Base-by-base conservation (phyloP, 2,888 invertebrate species). In the Pollenia labialis region DNA sequence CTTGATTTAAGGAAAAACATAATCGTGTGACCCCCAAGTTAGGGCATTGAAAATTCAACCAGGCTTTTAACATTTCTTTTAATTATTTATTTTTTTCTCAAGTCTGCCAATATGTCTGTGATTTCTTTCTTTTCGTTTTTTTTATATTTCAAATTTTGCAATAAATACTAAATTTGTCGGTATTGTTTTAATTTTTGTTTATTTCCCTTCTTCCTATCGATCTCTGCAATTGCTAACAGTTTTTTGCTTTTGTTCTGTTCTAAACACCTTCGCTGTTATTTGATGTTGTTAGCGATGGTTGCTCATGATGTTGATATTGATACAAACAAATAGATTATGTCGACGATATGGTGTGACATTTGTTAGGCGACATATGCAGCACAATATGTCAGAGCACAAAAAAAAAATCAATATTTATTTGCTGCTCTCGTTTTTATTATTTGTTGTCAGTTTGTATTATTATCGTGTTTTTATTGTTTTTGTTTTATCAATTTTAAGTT, bases 311-410 rank as follows among this genome's bases (percentile, higher is more conserved):
- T 64, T 76, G 91, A 89, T 89, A 90, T 89, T 90, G 46, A 75
- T 68, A 72, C 89, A 90, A 90, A 90, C 90, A 91, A 91, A 91
- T 91, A 85, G 87, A 88, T 85, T 85, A 87, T 84, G 82, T 88
- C 83, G 46, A 40, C 62, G 87, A 88, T 88, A 88, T 83, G 64
- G 64, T 86, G 60, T 77, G 84, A 85, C 82, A 88, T 84, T 85
- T 79, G 85, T 81, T 85, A 64, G 77, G 62, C 54, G 68, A 85
- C 87, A 87, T 74, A 81, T 81, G 83, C 84, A 81, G 68, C 81
- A 69, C 50, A 81, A 84, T 84, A 81, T 84, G 77, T 84, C 66
- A 77, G 74, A 77, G 54, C 11, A 56, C 16, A 46, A 46, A 4
- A 72, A 74, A 69, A 40, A 74, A 52, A 42, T 48, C 77, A 46